Conservation (phyloP, 2,113 vertebrate genomes). For the Brienomyrus longianalis region DNA sequence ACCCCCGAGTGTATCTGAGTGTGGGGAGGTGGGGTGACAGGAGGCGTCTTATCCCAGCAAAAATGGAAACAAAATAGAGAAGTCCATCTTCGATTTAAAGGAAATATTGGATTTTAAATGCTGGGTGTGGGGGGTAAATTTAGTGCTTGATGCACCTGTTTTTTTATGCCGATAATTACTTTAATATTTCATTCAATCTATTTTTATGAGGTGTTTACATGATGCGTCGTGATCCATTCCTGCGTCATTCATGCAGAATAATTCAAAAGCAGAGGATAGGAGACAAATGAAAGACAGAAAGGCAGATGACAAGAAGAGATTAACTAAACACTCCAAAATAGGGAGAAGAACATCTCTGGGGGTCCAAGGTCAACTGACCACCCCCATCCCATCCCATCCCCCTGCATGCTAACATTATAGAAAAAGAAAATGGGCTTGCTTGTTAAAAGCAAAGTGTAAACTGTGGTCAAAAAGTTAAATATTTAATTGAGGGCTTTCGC, state of each 20-base stretch:
- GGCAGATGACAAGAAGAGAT: neutral
- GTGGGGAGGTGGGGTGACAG: constrained; percentile 42
- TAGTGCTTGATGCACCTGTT: neutral
- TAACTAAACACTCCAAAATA: neutral
- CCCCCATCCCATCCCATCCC: neutral
- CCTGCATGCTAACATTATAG: neutral
- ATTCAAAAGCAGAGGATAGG: neutral
- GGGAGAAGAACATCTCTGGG: neutral
- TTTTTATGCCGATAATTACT: neutral
- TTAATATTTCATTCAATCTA: neutral
- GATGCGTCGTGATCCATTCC: neutral
- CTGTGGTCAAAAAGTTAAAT: neutral
- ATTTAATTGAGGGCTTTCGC: neutral
- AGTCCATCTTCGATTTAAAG: neutral
- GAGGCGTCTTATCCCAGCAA: constrained; percentile 41
- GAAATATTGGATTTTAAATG: neutral
- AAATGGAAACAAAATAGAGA: constrained; percentile 11
- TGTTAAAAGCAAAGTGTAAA: neutral
- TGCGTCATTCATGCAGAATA: neutral
- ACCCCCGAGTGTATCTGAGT: neutral
- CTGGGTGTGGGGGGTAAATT: neutral
- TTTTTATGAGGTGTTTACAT: neutral
- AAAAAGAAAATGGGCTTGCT: neutral
- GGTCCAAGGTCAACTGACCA: neutral
- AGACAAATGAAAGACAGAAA: neutral